phyloP scores from a whole-genome alignment of 2,888 invertebrate species.

The Penaeus monodon region DNA sequence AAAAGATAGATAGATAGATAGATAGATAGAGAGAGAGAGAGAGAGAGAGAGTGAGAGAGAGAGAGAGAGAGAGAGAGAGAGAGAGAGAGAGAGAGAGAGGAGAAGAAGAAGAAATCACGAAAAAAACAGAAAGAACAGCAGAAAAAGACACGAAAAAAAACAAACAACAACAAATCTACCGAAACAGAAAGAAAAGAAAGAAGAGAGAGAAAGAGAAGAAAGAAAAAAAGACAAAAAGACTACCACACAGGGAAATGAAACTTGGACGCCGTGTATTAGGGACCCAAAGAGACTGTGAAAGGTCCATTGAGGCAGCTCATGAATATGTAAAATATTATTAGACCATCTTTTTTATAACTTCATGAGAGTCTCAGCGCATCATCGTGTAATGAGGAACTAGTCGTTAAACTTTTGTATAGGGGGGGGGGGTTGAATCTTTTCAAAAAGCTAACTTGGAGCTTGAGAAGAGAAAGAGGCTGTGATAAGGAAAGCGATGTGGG shows the following conservation, averaged over 20 bases:
- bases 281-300: background rate
- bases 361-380: no score
- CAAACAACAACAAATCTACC: no score
- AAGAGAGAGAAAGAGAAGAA: background rate
- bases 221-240: background rate
- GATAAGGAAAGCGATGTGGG: no score
- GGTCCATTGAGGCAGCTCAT: background rate
- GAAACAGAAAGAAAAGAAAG: background rate
- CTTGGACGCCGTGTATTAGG: background rate
- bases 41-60: background rate
- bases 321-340: background rate
- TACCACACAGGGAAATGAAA: background rate
- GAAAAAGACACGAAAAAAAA: background rate
- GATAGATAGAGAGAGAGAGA: background rate
- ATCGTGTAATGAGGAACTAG: no score
- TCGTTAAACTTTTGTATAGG: background rate
- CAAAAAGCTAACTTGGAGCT: no score
- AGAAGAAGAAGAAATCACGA: background rate
- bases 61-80: background rate
- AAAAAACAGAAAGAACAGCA: background rate
- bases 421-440: background rate
- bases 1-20: background rate
- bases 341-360: no score
- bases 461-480: no score
- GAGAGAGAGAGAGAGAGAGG: conserved; percentile 12